Conservation (phyloP, 2,888 invertebrate species). For the Plutella xylostella region DNA sequence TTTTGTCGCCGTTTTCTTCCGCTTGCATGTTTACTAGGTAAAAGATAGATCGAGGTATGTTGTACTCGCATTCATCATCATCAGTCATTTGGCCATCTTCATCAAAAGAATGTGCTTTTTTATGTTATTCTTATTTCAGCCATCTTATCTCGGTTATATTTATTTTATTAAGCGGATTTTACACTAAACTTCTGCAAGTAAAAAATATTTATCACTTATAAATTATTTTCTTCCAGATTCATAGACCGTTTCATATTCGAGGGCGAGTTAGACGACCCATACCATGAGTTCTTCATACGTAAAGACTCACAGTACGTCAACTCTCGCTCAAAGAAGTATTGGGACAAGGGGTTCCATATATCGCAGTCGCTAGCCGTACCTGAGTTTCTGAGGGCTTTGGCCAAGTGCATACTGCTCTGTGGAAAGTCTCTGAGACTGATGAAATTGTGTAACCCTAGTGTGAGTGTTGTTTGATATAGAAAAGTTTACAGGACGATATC, state of each 20-base stretch:
- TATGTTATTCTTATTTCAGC: too few species aligned
- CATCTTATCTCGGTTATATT: too few species aligned
- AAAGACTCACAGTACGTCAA: constrained; percentile 74
- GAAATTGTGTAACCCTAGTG: constrained; percentile 76
- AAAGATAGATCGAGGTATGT: background rate
- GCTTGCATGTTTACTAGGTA: background rate
- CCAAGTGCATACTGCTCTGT: constrained; percentile 76
- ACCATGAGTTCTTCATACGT: constrained; percentile 87
- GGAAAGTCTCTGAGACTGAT: constrained; percentile 80
- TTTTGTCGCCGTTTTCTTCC: background rate
- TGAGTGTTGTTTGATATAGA: too few species aligned
- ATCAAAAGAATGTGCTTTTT: too few species aligned
- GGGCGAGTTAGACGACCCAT: constrained; percentile 83
- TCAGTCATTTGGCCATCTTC: background rate
- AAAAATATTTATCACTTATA: background rate
- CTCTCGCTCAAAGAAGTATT: constrained; percentile 73
- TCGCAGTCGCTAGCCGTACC: constrained; percentile 70
- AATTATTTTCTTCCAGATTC: constrained; percentile 63
- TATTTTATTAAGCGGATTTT: too few species aligned
- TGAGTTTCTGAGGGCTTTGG: constrained; percentile 73
- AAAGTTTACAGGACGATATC: too few species aligned
- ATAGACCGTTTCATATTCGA: constrained; percentile 88
- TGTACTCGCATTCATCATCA: background rate
- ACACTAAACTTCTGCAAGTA: too few species aligned
- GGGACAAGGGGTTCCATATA: constrained; percentile 74